These are phyloP conservation scores for Nansenia antarctica DNA, from an alignment of 2,113 vertebrate species.

Conservation along the genomic window DNA sequence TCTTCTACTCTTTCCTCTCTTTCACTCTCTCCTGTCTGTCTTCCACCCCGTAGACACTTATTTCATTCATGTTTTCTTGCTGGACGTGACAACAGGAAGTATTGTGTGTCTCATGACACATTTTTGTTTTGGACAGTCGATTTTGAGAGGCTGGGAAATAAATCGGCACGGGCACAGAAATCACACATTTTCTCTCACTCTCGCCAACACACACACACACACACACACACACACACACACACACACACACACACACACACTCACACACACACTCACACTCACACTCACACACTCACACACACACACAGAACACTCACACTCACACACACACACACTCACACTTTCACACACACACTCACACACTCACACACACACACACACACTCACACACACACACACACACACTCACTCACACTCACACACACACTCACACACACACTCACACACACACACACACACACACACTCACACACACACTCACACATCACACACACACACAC, in stretches of 20 bases:
- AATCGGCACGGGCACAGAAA: background rate
- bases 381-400: too few species aligned
- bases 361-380: too few species aligned
- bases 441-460: too few species aligned
- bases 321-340: background rate
- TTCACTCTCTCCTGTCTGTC: background rate
- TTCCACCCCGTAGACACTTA: background rate
- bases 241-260: background rate
- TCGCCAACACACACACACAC: background rate
- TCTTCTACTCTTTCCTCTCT: background rate
- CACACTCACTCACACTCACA: too few species aligned
- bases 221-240: background rate
- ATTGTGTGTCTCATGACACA: slow-evolving; percentile 5
- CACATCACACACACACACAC: too few species aligned
- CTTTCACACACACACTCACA: too few species aligned
- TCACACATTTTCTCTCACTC: too few species aligned
- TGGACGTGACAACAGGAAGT: background rate
- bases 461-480: background rate
- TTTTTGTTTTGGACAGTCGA: background rate
- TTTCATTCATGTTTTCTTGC: slow-evolving; percentile 5
- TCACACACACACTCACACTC: too few species aligned
- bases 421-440: too few species aligned
- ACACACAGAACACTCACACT: background rate
- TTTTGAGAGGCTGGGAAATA: background rate
- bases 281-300: background rate